A percentile compares a stretch with the other conserved stretches of the same genome.
Evolutionary conservation across 2,888 invertebrate genomes (phyloP).

Genomic region (Leucoma salicis): DNA sequence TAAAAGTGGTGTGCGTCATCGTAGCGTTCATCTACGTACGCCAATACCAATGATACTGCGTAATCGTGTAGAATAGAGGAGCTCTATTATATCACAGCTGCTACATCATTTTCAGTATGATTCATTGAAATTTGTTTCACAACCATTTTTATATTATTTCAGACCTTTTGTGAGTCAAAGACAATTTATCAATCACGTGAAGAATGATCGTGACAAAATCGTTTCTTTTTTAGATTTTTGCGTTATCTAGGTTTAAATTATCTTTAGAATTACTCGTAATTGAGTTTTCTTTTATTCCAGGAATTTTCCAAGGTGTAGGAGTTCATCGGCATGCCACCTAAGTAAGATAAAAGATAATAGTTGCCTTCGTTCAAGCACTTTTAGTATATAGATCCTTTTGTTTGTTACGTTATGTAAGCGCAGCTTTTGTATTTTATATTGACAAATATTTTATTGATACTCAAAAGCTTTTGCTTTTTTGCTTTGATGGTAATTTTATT

Average conservation of each 20-base stretch:
- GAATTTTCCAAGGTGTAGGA: constrained; percentile 68
- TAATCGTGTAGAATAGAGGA: constrained; percentile 10
- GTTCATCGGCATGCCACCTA: constrained; percentile 75
- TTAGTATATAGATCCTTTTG: constrained; percentile 10
- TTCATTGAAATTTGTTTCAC: constrained; percentile 5
- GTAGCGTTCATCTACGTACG: constrained; percentile 19
- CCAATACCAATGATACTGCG: constrained; percentile 16
- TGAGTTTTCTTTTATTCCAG: constrained; percentile 71
- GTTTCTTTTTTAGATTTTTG: not conserved
- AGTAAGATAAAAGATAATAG: constrained; percentile 60
- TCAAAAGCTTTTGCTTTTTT: constrained; percentile 1
- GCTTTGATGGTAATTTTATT: not conserved
- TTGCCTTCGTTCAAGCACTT: constrained; percentile 16
- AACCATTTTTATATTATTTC: not conserved
- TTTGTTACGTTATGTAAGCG: not conserved
- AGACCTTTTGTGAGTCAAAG: not conserved
- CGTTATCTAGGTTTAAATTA: not conserved
- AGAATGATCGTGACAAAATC: not conserved
- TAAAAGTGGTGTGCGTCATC: constrained; percentile 38
- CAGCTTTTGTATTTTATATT: not conserved
- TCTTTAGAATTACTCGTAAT: constrained; percentile 25
- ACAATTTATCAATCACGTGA: not conserved
- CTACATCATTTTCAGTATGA: constrained; percentile 3
- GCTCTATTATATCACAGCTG: constrained; percentile 6
- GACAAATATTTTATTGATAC: not conserved